Percentiles rank a stretch among this genome's conserved stretches.
Conservation (phyloP, 1,140 invertebrate genomes). For the Drosophila oshimai region DNA sequence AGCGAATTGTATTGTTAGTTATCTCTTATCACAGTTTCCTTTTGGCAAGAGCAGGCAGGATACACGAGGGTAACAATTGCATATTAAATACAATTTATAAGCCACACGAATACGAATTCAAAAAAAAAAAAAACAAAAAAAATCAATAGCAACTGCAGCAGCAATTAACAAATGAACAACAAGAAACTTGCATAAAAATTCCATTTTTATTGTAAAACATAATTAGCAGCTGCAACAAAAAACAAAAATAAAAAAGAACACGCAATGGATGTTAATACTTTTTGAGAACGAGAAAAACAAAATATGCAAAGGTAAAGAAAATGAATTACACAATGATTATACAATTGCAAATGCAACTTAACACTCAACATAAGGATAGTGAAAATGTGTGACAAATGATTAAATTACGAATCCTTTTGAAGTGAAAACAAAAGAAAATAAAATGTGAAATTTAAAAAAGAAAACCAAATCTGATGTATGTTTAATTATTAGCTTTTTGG, state of each 20-base stretch:
- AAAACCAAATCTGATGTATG: not conserved
- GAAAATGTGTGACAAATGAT: constrained; percentile 76
- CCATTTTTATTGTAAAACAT: constrained; percentile 72
- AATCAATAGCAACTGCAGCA: constrained; percentile 48
- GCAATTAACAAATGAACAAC: constrained; percentile 13
- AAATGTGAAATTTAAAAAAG: constrained; percentile 73
- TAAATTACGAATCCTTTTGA: constrained; percentile 81
- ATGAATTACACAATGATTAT: constrained; percentile 60
- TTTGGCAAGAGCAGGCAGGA: constrained; percentile 43
- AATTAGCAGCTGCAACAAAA: constrained; percentile 72
- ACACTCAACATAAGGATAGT: constrained; percentile 75
- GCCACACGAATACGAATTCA: constrained; percentile 29
- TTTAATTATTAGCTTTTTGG: not conserved
- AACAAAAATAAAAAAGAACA: constrained; percentile 39
- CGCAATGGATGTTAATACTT: constrained; percentile 75
- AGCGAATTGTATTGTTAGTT: constrained; percentile 67
- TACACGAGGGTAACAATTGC: constrained; percentile 25
- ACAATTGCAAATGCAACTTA: constrained; percentile 77
- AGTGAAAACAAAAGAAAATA: constrained; percentile 79
- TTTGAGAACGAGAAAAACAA: constrained; percentile 60
- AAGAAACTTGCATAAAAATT: constrained; percentile 49
- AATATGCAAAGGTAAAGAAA: constrained; percentile 46
- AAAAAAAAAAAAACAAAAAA: constrained; percentile 18
- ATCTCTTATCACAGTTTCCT: constrained; percentile 47
- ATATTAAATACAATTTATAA: constrained; percentile 31